A percentile compares a stretch with the other conserved stretches of the same genome.
Evolutionary conservation across 2,113 vertebrate species (phyloP).

Genomic region (Ictidomys tridecemlineatus): DNA sequence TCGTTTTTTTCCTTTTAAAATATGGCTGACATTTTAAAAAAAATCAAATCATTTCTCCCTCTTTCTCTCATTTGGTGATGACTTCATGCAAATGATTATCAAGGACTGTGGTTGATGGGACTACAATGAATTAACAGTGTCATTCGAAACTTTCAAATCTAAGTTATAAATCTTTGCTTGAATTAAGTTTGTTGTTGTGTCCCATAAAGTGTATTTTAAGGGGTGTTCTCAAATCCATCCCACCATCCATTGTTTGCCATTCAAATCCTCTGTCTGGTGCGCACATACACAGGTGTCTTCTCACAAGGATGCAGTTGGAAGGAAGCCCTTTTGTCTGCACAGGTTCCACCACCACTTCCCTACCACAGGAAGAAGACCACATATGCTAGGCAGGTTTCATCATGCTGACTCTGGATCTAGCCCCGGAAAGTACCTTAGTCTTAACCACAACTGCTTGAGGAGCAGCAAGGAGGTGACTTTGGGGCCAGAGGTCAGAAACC

Average conservation of each 20-base stretch:
- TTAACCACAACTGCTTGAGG: not conserved
- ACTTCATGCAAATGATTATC: not conserved
- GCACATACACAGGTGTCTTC: not conserved
- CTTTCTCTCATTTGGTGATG: not conserved
- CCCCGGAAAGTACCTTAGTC: not conserved
- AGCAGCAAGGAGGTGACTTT: not conserved
- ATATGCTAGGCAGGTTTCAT: too few species aligned
- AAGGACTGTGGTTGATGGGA: not conserved
- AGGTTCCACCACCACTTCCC: too few species aligned
- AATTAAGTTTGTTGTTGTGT: not conserved
- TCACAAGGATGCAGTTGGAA: not conserved
- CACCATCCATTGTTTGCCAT: too few species aligned
- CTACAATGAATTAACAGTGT: not conserved
- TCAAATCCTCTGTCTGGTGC: not conserved
- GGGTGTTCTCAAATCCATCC: not conserved
- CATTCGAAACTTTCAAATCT: not conserved
- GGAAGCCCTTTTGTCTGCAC: not conserved
- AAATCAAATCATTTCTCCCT: not conserved
- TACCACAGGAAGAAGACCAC: not conserved
- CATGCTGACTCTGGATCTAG: not conserved
- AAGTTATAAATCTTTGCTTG: not conserved
- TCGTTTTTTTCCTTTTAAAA: slow-evolving; percentile 1
- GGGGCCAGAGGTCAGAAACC: not conserved
- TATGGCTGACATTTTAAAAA: not conserved
- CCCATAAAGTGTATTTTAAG: not conserved